Evolutionary conservation across 2,113 vertebrate species (phyloP).

Genomic region (Candoia aspera): DNA sequence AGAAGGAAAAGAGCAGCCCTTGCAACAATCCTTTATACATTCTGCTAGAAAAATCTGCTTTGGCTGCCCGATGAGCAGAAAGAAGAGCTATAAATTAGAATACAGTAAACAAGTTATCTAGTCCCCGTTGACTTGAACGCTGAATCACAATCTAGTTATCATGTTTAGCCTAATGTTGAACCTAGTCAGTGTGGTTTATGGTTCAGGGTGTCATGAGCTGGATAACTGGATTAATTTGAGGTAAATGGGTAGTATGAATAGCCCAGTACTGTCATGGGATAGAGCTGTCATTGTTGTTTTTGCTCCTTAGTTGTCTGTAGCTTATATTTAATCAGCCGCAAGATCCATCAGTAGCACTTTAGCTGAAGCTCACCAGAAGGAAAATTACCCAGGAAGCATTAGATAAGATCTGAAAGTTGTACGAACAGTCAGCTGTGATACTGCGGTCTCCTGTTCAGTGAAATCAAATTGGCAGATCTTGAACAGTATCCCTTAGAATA

Average conservation of each 20-base stretch:
- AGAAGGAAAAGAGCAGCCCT: not conserved
- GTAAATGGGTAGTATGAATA: not conserved
- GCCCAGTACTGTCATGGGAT: not conserved
- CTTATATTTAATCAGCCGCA: not conserved
- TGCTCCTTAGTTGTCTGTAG: not conserved
- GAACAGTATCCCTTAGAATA: not conserved
- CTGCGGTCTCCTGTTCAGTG: not conserved
- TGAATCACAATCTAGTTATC: not conserved
- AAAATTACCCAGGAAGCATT: not conserved
- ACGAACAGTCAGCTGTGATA: not conserved
- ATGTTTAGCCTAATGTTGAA: not conserved
- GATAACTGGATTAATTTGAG: not conserved
- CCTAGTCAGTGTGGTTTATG: not conserved
- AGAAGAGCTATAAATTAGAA: not conserved
- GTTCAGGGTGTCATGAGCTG: not conserved
- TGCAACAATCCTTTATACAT: not conserved
- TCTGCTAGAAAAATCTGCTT: not conserved
- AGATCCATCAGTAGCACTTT: not conserved
- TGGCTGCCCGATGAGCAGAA: not conserved
- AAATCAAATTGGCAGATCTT: not conserved
- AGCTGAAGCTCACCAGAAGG: not conserved
- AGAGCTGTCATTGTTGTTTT: not conserved
- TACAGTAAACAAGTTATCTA: not conserved
- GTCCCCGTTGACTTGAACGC: not conserved
- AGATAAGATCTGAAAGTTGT: not conserved